A percentile compares a stretch with the other conserved stretches of the same genome.
These are phyloP conservation scores for Streblospio benedicti DNA, from an alignment of 1,140 invertebrate species.

Conservation along the genomic window DNA sequence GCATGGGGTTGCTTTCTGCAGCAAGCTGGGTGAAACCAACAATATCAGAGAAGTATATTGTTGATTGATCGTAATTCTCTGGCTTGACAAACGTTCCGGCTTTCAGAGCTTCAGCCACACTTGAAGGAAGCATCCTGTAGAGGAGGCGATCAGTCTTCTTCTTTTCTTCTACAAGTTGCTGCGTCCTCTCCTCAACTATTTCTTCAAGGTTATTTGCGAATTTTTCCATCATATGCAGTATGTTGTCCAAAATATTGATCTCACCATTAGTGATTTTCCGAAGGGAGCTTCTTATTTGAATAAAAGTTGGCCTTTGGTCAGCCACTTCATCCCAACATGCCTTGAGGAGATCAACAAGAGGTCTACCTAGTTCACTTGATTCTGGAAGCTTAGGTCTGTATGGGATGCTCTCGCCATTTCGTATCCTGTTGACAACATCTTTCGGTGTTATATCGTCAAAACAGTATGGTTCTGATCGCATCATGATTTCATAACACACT, in stretches of 20 bases:
- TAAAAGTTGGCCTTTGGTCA: slow-evolving; percentile 22
- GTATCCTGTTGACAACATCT: slow-evolving; percentile 10
- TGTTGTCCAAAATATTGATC: slow-evolving; percentile 82
- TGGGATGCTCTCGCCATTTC: slow-evolving; percentile 3
- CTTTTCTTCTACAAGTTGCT: slow-evolving; percentile 78
- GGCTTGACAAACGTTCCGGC: slow-evolving; percentile 72
- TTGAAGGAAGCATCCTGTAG: slow-evolving; percentile 79
- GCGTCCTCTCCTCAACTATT: slow-evolving; percentile 72
- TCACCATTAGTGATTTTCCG: slow-evolving; percentile 24
- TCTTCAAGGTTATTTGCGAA: slow-evolving; percentile 86
- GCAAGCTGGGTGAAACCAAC: slow-evolving; percentile 85
- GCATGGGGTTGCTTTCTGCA: slow-evolving; percentile 48
- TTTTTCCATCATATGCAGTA: slow-evolving; percentile 88
- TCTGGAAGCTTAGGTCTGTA: slow-evolving; percentile 5
- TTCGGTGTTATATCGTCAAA: slow-evolving; percentile 16
- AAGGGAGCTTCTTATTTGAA: slow-evolving; percentile 34
- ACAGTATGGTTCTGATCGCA: slow-evolving; percentile 12
- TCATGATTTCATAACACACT: slow-evolving; percentile 17
- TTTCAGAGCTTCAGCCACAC: slow-evolving; percentile 78
- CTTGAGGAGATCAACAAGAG: neutral
- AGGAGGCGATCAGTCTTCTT: slow-evolving; percentile 82
- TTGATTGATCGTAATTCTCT: slow-evolving; percentile 75
- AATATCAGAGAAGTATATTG: slow-evolving; percentile 82
- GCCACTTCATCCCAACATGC: slow-evolving; percentile 14
- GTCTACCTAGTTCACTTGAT: neutral